Evolutionary conservation across 2,113 vertebrate species (phyloP), one percentile per base, ranked within the genome.

Genomic region (Paradoxurus hermaphroditus): DNA sequence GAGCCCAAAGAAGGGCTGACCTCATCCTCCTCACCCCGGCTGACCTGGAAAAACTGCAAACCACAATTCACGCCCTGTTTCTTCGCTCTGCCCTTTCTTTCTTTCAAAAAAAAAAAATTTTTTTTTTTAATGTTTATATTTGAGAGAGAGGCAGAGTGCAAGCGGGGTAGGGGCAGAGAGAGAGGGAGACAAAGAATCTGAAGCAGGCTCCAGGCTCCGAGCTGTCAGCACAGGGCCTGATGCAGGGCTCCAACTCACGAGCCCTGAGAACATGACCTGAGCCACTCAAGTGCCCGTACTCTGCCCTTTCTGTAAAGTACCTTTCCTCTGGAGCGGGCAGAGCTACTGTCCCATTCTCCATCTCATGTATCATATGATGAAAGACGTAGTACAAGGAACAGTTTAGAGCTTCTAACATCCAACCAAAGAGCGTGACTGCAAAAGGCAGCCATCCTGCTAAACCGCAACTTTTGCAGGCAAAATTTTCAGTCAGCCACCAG

Each of bases 401-500:
- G n/a, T 73, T 65, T 62, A 44, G 1, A 7, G 1, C 79, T 77
- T 78, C 62, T 34, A 21, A 21, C 29, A 4, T 51, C 31, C 56
- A 39, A 36, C 36, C 9, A 3, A 49, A 56, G 19, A 73, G 49
- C 3, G 10, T 5, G 34, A n/a, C 23, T 11, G 34, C 10, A 25
- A 77, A 51, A 85, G 75, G 51, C 59, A 97, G 34, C 36, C 63
- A 5, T 81, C 46, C 39, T 63, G 29, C 11, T 44, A 31, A 51
- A 95, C 34, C 70, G 46, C 21, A 13, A 29, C 59, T 90, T 98
- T 70, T 85, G 44, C 51, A 92, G 95, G 18, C 84, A 56, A 97
- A 97, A 79, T 87, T 95, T 95, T 94, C 77, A 68, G 84, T 90
- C 84, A 82, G 59, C 98, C 98, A 97, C 95, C 96, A 98, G 98